Evolutionary conservation across 2,888 invertebrate species (phyloP).

Genomic region (Nezara viridula): DNA sequence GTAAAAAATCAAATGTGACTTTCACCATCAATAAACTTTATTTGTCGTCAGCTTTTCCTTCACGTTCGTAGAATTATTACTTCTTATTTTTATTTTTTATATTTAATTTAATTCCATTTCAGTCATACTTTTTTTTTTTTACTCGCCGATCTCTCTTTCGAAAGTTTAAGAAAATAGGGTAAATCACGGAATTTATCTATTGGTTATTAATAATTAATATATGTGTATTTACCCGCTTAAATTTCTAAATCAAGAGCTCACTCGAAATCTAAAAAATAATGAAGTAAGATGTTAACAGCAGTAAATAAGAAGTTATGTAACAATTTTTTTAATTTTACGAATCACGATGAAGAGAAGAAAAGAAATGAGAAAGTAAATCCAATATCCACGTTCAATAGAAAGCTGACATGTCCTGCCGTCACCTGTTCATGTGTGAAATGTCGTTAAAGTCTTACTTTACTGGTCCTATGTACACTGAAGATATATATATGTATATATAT

Average conservation of each 20-base stretch:
- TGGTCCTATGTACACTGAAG: too few species aligned
- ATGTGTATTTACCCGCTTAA: too few species aligned
- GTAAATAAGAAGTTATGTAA: not conserved
- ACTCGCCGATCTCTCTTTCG: not conserved
- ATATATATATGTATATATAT: too few species aligned
- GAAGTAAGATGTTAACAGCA: too few species aligned
- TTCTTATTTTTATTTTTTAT: too few species aligned
- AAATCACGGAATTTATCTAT: too few species aligned
- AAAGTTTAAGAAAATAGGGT: too few species aligned
- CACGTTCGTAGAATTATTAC: not conserved
- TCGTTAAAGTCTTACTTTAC: too few species aligned
- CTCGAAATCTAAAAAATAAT: too few species aligned
- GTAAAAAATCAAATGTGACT: slow-evolving; percentile 37
- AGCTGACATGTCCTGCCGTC: not conserved
- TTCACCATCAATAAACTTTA: not conserved
- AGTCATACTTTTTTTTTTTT: not conserved
- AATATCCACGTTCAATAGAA: not conserved
- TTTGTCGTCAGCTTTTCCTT: not conserved
- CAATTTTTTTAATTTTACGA: not conserved
- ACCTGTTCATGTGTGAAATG: not conserved
- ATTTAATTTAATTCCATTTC: too few species aligned
- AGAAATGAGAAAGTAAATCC: not conserved
- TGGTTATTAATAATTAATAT: too few species aligned
- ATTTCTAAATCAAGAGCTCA: too few species aligned
- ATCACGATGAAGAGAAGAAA: not conserved